phyloP scores from a whole-genome alignment of 2,113 vertebrate genomes.

The Forbesichthys papilliferus region DNA sequence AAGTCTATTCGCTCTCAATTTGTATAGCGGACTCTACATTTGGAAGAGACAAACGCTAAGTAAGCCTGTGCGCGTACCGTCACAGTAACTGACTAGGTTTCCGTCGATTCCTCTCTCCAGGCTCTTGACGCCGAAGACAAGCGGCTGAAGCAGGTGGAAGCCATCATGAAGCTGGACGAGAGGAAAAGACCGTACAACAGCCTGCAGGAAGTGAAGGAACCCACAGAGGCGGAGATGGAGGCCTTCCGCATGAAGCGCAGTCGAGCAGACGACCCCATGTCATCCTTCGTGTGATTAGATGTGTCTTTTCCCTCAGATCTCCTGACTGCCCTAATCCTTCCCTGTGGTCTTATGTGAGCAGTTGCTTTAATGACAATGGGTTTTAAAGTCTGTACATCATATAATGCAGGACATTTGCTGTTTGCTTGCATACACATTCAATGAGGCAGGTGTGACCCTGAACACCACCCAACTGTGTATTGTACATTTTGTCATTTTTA shows the following conservation, averaged over 20 bases:
- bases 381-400: not conserved
- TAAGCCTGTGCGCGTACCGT: not conserved
- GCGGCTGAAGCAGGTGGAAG: slow-evolving; percentile 85
- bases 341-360: slow-evolving; percentile 18
- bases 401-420: not conserved
- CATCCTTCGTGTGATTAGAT: slow-evolving; percentile 88
- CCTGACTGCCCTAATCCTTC: not conserved
- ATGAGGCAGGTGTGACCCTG: not conserved
- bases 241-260: slow-evolving; percentile 93
- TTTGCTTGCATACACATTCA: not conserved
- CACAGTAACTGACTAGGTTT: not conserved
- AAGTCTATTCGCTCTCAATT: no score
- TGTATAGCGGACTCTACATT: no score
- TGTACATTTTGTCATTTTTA: no score
- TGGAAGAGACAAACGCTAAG: no score
- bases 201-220: slow-evolving; percentile 84
- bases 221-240: slow-evolving; percentile 97
- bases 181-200: slow-evolving; percentile 91
- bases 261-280: slow-evolving; percentile 94
- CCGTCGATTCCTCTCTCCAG: slow-evolving; percentile 58
- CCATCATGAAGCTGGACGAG: slow-evolving; percentile 90
- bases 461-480: not conserved
- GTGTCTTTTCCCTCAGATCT: not conserved
- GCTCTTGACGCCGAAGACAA: slow-evolving; percentile 93
- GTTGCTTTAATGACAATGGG: slow-evolving; percentile 15